phyloP scores from a whole-genome alignment of 2,888 invertebrate species.

The Thymelicus lineola region DNA sequence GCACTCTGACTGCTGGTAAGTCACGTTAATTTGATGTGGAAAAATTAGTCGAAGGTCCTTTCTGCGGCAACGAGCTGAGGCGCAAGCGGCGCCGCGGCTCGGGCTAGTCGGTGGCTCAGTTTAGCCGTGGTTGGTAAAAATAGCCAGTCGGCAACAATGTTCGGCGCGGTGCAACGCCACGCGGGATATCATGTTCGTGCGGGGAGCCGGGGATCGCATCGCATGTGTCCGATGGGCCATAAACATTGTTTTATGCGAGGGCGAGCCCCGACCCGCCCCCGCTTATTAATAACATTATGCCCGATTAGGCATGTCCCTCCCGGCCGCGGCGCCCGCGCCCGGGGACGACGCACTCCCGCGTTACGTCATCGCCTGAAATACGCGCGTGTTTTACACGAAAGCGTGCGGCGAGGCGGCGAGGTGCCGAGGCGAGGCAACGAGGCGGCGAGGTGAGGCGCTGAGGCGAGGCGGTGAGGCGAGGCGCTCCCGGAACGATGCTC shows the following conservation, averaged over 20 bases:
- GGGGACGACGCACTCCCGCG: constrained; percentile 58
- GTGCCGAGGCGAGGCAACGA: too few relatives aligned
- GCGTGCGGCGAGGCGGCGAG: constrained; percentile 43
- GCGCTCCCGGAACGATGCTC: constrained; percentile 56
- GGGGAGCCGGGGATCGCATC: constrained; percentile 45
- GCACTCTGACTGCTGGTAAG: too few relatives aligned
- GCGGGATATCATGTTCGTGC: constrained; percentile 45
- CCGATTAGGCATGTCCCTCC: constrained; percentile 62
- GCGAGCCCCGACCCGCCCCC: constrained; percentile 62
- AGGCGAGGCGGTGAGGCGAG: constrained; percentile 26
- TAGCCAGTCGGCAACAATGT: constrained; percentile 45
- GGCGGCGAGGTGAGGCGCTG: background rate
- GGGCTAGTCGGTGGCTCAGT: constrained; percentile 39
- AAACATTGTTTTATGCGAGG: constrained; percentile 60
- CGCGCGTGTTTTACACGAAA: constrained; percentile 55
- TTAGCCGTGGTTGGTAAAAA: constrained; percentile 45
- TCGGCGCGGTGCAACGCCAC: constrained; percentile 41
- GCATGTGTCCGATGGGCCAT: constrained; percentile 61
- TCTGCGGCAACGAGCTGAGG: background rate
- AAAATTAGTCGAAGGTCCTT: background rate
- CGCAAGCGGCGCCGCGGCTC: background rate
- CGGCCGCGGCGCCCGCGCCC: constrained; percentile 58
- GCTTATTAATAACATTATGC: constrained; percentile 69
- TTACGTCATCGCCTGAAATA: constrained; percentile 72
- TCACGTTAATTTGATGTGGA: background rate